phyloP scores from a whole-genome alignment of 2,888 invertebrate species.

The Oligia fasciuncula region DNA sequence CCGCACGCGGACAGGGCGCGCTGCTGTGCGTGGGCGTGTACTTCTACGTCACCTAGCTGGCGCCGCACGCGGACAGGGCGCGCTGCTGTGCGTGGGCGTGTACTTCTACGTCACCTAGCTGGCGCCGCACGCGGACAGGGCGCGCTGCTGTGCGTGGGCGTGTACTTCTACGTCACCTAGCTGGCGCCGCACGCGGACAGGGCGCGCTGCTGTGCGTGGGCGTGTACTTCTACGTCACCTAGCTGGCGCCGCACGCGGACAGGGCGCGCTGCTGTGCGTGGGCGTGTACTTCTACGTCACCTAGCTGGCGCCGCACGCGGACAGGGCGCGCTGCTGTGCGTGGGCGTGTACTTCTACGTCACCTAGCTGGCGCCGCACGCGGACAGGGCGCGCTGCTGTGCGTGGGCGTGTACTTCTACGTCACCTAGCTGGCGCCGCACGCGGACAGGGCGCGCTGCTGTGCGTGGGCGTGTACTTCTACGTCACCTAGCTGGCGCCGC shows the following conservation, averaged over 20 bases:
- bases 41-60: conserved; percentile 88
- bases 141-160: conserved; percentile 89
- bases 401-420: conserved; percentile 92
- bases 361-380: conserved; percentile 72
- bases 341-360: conserved; percentile 92
- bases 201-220: conserved; percentile 90
- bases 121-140: conserved; percentile 69
- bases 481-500: conserved; percentile 80
- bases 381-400: conserved; percentile 86
- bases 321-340: conserved; percentile 86
- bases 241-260: conserved; percentile 61
- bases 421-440: conserved; percentile 78
- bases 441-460: conserved; percentile 82
- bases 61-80: conserved; percentile 71
- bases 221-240: conserved; percentile 91
- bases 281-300: conserved; percentile 92
- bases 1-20: conserved; percentile 75
- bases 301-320: conserved; percentile 68
- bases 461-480: conserved; percentile 92
- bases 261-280: conserved; percentile 88
- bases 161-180: conserved; percentile 91
- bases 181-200: conserved; percentile 25
- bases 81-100: conserved; percentile 90
- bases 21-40: conserved; percentile 91
- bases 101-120: conserved; percentile 91